These are phyloP conservation scores for Drosophila lacteicornis DNA, from an alignment of 1,140 invertebrate genomes.

Conservation along the genomic window DNA sequence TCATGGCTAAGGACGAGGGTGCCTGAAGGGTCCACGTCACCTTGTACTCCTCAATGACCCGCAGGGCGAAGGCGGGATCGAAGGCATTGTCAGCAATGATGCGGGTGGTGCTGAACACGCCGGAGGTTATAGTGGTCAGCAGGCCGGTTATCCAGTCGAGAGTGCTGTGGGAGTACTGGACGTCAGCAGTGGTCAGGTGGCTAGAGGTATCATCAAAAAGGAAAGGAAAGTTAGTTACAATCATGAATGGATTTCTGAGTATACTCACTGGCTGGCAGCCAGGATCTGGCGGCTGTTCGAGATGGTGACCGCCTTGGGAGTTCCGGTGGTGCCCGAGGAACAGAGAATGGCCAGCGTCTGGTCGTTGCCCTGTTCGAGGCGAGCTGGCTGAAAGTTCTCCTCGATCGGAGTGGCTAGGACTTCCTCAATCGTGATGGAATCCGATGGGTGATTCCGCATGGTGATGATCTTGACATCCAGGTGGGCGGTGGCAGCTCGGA, in stretches of 20 bases:
- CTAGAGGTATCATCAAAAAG: neutral
- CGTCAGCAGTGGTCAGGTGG: slow-evolving; percentile 32
- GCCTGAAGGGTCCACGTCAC: slow-evolving; percentile 42
- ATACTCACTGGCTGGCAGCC: slow-evolving; percentile 9
- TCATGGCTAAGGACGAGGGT: slow-evolving; percentile 30
- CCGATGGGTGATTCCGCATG: slow-evolving; percentile 53
- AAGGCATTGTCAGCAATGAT: slow-evolving; percentile 44
- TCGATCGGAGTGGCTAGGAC: slow-evolving; percentile 42
- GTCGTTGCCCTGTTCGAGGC: slow-evolving; percentile 48
- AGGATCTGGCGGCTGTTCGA: slow-evolving; percentile 85
- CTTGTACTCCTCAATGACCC: slow-evolving; percentile 40
- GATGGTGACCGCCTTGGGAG: slow-evolving; percentile 92
- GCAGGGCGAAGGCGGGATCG: slow-evolving; percentile 26
- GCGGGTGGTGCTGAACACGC: slow-evolving; percentile 45
- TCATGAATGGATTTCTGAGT: rapidly evolving
- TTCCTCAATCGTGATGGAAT: slow-evolving; percentile 50
- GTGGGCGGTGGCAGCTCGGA: slow-evolving; percentile 35
- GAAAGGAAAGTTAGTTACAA: too few species aligned
- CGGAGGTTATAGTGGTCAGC: slow-evolving; percentile 19
- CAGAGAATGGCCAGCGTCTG: slow-evolving; percentile 83
- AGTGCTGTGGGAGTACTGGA: slow-evolving; percentile 45
- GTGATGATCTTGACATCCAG: slow-evolving; percentile 56
- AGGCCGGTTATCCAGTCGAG: slow-evolving; percentile 62
- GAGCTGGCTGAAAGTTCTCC: slow-evolving; percentile 38
- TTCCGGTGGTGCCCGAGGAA: slow-evolving; percentile 90